A percentile compares a stretch with the other conserved stretches of the same genome.
phyloP scores from a whole-genome alignment of 2,797 vertebrate genomes.

The Gouania willdenowi region DNA sequence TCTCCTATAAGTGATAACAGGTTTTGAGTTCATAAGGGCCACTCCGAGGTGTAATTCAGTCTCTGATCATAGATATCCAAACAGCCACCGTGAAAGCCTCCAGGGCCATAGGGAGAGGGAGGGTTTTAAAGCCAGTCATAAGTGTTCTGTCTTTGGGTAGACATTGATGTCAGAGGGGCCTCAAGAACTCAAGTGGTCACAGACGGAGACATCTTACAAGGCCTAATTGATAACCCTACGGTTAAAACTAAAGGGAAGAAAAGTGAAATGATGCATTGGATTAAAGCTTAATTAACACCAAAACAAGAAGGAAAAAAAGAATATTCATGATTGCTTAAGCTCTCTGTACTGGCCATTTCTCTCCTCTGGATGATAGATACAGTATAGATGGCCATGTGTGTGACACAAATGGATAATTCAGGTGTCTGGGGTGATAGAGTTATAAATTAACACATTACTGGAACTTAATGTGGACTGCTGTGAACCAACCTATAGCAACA shows the following conservation, averaged over 20 bases:
- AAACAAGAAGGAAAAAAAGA: constrained; percentile 13
- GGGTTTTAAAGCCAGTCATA: constrained; percentile 62
- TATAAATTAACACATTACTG: constrained; percentile 99
- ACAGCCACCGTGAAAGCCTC: constrained; percentile 51
- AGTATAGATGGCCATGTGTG: constrained; percentile 82
- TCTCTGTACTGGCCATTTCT: constrained; percentile 46
- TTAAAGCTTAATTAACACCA: no score
- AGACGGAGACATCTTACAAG: constrained; percentile 75
- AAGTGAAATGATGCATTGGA: background rate
- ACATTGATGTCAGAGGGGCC: constrained; percentile 75
- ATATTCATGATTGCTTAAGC: constrained; percentile 59
- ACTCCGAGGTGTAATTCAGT: constrained; percentile 42
- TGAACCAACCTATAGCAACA: constrained; percentile 69
- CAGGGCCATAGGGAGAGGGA: constrained; percentile 36
- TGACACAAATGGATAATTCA: constrained; percentile 97
- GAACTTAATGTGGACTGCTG: constrained; percentile 92
- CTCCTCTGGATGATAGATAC: constrained; percentile 88
- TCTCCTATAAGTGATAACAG: constrained; percentile 35
- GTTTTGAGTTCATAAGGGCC: constrained; percentile 36
- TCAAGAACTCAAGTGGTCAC: constrained; percentile 74
- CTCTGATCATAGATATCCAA: constrained; percentile 67
- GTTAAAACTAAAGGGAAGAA: constrained; percentile 45
- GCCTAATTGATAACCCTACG: constrained; percentile 84
- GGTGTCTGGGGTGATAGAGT: constrained; percentile 88
- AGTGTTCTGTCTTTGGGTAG: constrained; percentile 71